Evolutionary conservation across 64 coral and sea anemone species (phyloP), one percentile per base, ranked within the genome.

Genomic region (Acropora tenuis): DNA sequence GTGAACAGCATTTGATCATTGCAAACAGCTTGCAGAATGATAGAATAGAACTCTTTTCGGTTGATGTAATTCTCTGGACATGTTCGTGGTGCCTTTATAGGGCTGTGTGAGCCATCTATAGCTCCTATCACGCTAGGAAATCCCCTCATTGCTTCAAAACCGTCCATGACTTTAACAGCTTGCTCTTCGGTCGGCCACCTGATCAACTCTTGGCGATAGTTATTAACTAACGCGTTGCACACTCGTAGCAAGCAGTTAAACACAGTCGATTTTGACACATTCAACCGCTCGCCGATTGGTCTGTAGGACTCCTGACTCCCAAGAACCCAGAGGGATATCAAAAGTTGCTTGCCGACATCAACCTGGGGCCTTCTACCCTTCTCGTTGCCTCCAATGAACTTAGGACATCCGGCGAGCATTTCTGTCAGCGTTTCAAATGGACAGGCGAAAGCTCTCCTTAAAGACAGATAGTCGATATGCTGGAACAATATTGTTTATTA

Each of bases 1-100:
- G 69, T 88, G 47, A 88, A 88, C 20, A 75, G n/a, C 86, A 88
- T 88, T 6, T 88, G 44, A 69, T 75, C 75, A 53, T 88, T 53
- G 43, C 86, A 88, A 18, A 63, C 6, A 5, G 83, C 89, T 52
- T 91, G 89, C 83, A 91, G 16, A 57, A 61, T 80, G 61, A 91
- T 44, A 12, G 89, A 91, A 75, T 91, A 80, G 78, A 83, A 91
- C 19, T 69, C 59, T 63, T 84, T 91, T 75, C 89, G 53, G 69
- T 91, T 84, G 61, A 91, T 76, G 57, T 91, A 84, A 71, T 78
- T 72, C 55, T 91, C 89, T 8, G 66, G 80, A 60, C 83, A 55
- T 52, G 53, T 83, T 44, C 10, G 45, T 6, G 89, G 89, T 47
- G 89, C 89, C 83, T 79, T 80, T 58, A 77, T 84, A 47, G 65